Percentiles rank a stretch among this genome's conserved stretches.
phyloP scores from a whole-genome alignment of 1,140 invertebrate species.

The Triops cancriformis region DNA sequence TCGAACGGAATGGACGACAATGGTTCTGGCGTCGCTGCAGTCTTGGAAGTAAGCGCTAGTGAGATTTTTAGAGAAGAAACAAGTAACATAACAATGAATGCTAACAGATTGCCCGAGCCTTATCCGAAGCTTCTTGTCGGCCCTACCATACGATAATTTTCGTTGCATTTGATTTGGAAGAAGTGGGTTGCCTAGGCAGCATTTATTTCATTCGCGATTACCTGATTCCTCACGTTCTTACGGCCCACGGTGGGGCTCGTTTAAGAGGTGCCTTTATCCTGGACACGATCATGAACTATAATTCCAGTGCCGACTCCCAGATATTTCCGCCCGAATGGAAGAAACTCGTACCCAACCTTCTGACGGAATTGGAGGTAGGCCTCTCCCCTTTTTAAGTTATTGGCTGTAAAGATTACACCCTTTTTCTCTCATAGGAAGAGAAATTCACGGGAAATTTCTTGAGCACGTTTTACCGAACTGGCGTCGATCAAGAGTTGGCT shows the following conservation, averaged over 20 bases:
- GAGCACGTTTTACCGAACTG: conserved; percentile 25
- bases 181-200: conserved; percentile 38
- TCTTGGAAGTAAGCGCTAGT: conserved; percentile 38
- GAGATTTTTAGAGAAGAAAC: neutral
- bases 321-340: conserved; percentile 22
- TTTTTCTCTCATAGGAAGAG: conserved; percentile 21
- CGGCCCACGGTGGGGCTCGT: conserved; percentile 30
- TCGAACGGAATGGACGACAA: conserved; percentile 41
- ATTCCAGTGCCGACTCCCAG: conserved; percentile 37
- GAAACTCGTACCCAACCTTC: conserved; percentile 16
- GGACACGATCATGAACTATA: conserved; percentile 42
- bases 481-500: conserved; percentile 22
- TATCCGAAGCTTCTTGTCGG: conserved; percentile 27
- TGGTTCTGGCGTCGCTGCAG: conserved; percentile 40
- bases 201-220: conserved; percentile 41
- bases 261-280: conserved; percentile 41
- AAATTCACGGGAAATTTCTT: conserved; percentile 27
- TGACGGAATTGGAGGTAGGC: conserved; percentile 17
- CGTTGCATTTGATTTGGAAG: conserved; percentile 43
- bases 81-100: neutral
- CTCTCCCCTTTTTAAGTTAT: too few relatives aligned
- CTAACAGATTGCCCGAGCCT: conserved; percentile 23
- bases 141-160: conserved; percentile 40
- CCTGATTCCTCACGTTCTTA: conserved; percentile 33
- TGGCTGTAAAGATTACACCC: neutral